Conservation (phyloP, 2,888 invertebrate genomes). For the Prosapia bicincta region DNA sequence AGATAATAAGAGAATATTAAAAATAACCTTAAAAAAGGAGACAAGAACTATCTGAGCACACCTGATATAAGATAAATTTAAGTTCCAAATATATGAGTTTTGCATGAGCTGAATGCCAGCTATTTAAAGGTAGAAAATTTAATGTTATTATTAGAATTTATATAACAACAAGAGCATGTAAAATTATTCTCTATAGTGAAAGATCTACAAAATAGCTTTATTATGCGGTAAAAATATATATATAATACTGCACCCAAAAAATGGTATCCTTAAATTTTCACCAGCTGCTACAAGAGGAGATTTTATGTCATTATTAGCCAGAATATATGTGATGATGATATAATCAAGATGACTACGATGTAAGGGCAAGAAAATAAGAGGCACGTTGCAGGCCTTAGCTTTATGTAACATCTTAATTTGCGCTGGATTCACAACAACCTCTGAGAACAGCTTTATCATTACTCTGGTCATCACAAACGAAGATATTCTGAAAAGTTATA, state of each 20-base stretch:
- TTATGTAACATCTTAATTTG: conserved; percentile 78
- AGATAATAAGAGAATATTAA: too few species aligned
- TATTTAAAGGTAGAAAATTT: too few species aligned
- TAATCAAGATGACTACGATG: conserved; percentile 96
- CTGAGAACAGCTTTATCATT: conserved; percentile 75
- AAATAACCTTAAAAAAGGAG: too few species aligned
- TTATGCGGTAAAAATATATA: too few species aligned
- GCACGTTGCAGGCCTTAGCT: conserved; percentile 64
- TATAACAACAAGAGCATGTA: too few species aligned
- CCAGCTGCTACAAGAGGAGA: conserved; percentile 93
- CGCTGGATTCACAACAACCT: conserved; percentile 71
- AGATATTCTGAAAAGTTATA: conserved; percentile 61
- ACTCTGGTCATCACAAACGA: conserved; percentile 85
- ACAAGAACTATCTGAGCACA: too few species aligned
- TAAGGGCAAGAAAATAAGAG: conserved; percentile 75
- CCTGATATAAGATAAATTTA: too few species aligned
- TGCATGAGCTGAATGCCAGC: too few species aligned
- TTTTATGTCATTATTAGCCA: conserved; percentile 78
- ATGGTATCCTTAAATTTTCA: conserved; percentile 89
- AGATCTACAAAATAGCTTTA: too few species aligned
- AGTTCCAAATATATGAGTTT: too few species aligned
- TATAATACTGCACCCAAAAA: conserved; percentile 77
- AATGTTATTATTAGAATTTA: too few species aligned
- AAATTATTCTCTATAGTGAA: too few species aligned
- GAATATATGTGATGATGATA: conserved; percentile 85